Evolutionary conservation across 2,888 invertebrate species (phyloP).

Genomic region (Clepsis dumicolana): DNA sequence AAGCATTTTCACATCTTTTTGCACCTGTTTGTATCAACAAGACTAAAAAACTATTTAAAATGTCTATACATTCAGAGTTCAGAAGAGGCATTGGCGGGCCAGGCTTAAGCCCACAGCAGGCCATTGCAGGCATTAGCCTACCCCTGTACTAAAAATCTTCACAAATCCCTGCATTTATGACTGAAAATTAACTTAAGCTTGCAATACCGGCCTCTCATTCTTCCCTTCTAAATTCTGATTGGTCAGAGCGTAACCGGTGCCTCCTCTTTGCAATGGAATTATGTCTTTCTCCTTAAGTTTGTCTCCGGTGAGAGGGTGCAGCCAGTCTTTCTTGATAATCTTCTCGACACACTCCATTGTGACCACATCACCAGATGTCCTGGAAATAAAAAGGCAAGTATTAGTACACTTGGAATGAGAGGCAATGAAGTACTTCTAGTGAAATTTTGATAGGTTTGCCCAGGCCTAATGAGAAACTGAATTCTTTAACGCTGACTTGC

Average conservation of each 20-base stretch:
- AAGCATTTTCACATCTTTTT: too few species aligned
- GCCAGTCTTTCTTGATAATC: conserved; percentile 98
- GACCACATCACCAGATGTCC: conserved; percentile 95
- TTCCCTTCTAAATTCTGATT: conserved; percentile 94
- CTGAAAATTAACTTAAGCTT: conserved; percentile 84
- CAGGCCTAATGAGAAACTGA: too few species aligned
- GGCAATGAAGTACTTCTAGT: too few species aligned
- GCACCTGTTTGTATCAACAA: too few species aligned
- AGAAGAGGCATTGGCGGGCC: too few species aligned
- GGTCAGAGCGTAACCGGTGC: conserved; percentile 96
- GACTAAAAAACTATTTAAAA: too few species aligned
- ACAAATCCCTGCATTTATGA: not conserved
- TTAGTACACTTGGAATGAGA: not conserved
- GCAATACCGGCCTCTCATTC: conserved; percentile 93
- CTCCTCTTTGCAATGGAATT: conserved; percentile 96
- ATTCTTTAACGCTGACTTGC: too few species aligned
- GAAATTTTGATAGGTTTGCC: too few species aligned
- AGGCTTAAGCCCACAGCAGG: too few species aligned
- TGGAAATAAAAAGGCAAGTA: conserved; percentile 49
- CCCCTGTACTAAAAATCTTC: not conserved
- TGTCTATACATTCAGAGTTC: too few species aligned
- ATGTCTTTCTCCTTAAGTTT: conserved; percentile 96
- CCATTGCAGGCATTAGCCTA: too few species aligned
- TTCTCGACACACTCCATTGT: conserved; percentile 99
- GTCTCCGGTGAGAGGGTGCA: conserved; percentile 96